phyloP scores from a whole-genome alignment of 2,888 invertebrate species.

The Dilophus febrilis region DNA sequence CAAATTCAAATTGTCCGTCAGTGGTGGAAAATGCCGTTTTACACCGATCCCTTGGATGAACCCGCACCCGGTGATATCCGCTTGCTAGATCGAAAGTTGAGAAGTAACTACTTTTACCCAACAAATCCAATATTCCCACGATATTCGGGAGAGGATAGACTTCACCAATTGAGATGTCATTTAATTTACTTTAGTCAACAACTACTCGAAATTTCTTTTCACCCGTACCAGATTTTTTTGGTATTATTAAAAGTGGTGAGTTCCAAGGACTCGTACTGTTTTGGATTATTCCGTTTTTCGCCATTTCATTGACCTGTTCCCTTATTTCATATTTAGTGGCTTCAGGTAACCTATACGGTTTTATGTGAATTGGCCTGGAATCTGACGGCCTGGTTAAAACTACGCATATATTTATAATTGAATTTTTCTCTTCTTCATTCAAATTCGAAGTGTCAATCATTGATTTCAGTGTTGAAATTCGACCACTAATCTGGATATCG shows the following conservation, averaged over 20 bases:
- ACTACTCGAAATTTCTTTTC: constrained; percentile 15
- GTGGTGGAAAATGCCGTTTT: too few relatives aligned
- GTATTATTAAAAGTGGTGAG: constrained; percentile 13
- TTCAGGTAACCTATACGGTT: constrained; percentile 1
- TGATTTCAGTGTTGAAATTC: too few relatives aligned
- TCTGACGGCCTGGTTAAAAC: neutral
- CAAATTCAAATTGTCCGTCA: too few relatives aligned
- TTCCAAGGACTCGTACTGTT: constrained; percentile 7
- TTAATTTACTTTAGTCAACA: constrained; percentile 12
- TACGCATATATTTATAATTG: neutral
- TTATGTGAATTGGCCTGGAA: neutral
- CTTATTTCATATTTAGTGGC: neutral
- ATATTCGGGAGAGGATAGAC: constrained; percentile 12
- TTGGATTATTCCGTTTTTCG: neutral
- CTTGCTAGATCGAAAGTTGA: constrained; percentile 9
- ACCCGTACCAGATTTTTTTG: constrained; percentile 13
- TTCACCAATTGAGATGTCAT: constrained; percentile 12
- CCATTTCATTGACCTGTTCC: neutral
- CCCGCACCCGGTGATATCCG: constrained; percentile 8
- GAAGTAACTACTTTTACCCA: constrained; percentile 9
- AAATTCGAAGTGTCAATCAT: too few relatives aligned
- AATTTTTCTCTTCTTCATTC: too few relatives aligned
- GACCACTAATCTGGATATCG: too few relatives aligned
- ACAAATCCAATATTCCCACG: constrained; percentile 8
- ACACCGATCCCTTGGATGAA: too few relatives aligned